These are phyloP conservation scores for Carabus problematicus DNA, from an alignment of 2,888 invertebrate species.

Conservation along the genomic window DNA sequence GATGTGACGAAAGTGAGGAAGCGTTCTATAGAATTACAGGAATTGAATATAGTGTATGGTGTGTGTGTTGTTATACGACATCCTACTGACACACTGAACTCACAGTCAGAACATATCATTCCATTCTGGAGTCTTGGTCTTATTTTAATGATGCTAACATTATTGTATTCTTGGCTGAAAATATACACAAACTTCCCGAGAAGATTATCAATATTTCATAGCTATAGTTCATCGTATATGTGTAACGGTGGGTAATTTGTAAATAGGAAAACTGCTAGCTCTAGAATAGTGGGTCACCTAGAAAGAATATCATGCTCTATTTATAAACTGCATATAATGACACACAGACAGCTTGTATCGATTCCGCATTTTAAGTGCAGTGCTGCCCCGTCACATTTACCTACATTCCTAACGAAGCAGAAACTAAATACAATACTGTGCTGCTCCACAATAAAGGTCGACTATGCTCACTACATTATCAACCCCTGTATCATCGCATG, in stretches of 20 bases:
- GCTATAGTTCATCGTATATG: too few relatives aligned
- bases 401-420: constrained; percentile 31
- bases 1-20: constrained; percentile 9
- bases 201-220: too few relatives aligned
- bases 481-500: neutral
- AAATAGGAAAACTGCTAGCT: too few relatives aligned
- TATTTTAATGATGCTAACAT: too few relatives aligned
- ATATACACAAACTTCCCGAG: too few relatives aligned
- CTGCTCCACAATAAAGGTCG: constrained; percentile 9
- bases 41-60: neutral
- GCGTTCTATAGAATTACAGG: neutral
- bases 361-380: constrained; percentile 8
- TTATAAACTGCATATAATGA: too few relatives aligned
- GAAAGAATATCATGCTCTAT: too few relatives aligned
- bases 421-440: constrained; percentile 11
- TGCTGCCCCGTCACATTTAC: constrained; percentile 26
- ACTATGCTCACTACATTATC: neutral
- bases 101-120: too few relatives aligned
- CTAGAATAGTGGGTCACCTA: too few relatives aligned
- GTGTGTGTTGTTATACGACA: neutral
- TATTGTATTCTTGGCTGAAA: too few relatives aligned
- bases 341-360: neutral
- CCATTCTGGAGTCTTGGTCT: too few relatives aligned
- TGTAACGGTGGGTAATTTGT: too few relatives aligned
- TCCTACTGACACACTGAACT: neutral